Conservation (phyloP, 1,140 invertebrate species). For the Aradophagus sp. region DNA sequence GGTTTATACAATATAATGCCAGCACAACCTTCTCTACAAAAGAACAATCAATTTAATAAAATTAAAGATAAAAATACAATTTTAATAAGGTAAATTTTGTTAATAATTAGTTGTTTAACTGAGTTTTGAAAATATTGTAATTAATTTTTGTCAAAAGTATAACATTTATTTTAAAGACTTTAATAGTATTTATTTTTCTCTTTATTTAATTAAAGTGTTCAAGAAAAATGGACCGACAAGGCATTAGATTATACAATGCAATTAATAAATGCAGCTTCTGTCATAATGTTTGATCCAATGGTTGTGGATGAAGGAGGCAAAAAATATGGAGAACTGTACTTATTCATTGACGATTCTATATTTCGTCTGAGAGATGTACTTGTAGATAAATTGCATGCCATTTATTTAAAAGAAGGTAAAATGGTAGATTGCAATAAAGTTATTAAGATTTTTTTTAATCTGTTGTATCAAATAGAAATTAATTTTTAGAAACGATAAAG, state of each 20-base stretch:
- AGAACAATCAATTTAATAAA: conserved; percentile 2
- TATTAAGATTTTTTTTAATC: too few species aligned
- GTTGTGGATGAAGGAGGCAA: conserved; percentile 39
- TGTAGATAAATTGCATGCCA: conserved; percentile 53
- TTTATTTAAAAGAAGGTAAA: conserved; percentile 56
- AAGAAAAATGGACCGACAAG: conserved; percentile 52
- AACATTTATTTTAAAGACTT: too few species aligned
- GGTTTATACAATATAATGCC: conserved; percentile 28
- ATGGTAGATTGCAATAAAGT: too few species aligned
- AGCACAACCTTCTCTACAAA: conserved; percentile 11
- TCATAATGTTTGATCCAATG: conserved; percentile 60
- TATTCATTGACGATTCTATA: conserved; percentile 55
- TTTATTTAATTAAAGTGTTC: conserved; percentile 22
- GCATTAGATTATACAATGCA: conserved; percentile 57
- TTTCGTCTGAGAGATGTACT: conserved; percentile 57
- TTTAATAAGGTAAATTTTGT: conserved; percentile 2
- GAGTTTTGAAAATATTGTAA: too few species aligned
- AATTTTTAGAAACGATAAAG: too few species aligned
- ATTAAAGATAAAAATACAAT: conserved; percentile 31
- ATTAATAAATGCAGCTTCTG: conserved; percentile 45
- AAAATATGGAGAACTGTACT: conserved; percentile 64
- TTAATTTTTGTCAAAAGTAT: too few species aligned
- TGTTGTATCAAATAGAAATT: too few species aligned
- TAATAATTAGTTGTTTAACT: conserved; percentile 8
- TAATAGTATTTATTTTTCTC: not conserved